A percentile compares a stretch with the other conserved stretches of the same genome.
Conservation (phyloP, 2,888 invertebrate species). For the Tetanocera ferruginea region DNA sequence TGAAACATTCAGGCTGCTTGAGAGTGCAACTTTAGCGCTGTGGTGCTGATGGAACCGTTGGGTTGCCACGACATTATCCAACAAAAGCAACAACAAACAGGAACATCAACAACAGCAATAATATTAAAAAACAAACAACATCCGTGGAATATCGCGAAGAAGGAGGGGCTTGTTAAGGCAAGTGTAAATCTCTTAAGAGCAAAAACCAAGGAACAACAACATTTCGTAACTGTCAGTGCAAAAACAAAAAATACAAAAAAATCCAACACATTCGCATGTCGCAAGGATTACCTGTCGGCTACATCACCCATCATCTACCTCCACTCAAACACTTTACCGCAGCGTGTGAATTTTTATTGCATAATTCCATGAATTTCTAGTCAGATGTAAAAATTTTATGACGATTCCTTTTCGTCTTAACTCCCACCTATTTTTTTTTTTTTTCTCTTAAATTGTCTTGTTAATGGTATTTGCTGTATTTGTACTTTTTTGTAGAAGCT, state of each 20-base stretch:
- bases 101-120: constrained; percentile 23
- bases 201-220: constrained; percentile 56
- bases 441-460: constrained; percentile 2
- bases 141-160: background rate
- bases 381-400: constrained; percentile 59
- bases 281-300: constrained; percentile 38
- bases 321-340: constrained; percentile 11
- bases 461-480: background rate
- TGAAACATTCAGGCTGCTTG: constrained; percentile 9
- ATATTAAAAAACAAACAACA: background rate
- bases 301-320: background rate
- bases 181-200: constrained; percentile 61
- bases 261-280: constrained; percentile 49
- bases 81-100: constrained; percentile 42
- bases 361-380: constrained; percentile 67
- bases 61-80: constrained; percentile 58
- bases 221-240: constrained; percentile 27
- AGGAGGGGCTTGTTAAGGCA: constrained; percentile 43
- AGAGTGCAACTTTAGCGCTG: constrained; percentile 47
- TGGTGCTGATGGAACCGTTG: constrained; percentile 51
- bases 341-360: constrained; percentile 67
- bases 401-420: constrained; percentile 30
- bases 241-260: constrained; percentile 38
- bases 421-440: background rate
- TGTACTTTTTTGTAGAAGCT: background rate